A percentile compares a stretch with the other conserved stretches of the same genome.
These are phyloP conservation scores for Taeniopygia guttata DNA, from an alignment of 2,797 vertebrate genomes.

Conservation along the genomic window DNA sequence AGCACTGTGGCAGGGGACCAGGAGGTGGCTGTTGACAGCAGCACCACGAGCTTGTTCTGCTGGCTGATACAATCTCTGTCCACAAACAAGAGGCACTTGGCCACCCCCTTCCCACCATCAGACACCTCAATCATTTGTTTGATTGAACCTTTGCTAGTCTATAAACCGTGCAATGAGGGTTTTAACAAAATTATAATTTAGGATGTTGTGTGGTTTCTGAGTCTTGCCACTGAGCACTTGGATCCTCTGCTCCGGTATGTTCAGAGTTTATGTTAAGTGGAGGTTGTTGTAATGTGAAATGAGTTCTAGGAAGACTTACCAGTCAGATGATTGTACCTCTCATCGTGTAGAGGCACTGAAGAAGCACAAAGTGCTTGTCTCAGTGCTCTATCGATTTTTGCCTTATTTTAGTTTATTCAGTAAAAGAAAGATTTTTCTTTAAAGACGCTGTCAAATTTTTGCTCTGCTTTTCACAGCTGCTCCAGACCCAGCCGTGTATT, in stretches of 20 bases:
- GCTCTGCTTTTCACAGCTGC: neutral
- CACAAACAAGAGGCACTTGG: neutral
- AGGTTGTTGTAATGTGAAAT: neutral
- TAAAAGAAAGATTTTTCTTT: neutral
- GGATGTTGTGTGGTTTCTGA: neutral
- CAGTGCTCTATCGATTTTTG: neutral
- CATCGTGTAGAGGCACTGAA: neutral
- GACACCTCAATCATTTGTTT: fast-evolving
- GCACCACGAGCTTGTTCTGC: neutral
- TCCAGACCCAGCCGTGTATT: neutral
- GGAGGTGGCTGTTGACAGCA: neutral
- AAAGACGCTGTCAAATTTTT: neutral
- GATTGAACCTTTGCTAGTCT: neutral
- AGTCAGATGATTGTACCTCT: neutral
- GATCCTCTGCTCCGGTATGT: neutral
- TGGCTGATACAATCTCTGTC: neutral
- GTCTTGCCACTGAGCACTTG: neutral
- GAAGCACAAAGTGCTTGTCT: neutral
- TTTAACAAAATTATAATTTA: neutral
- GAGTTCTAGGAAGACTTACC: neutral
- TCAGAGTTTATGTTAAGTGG: neutral
- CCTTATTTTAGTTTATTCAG: neutral
- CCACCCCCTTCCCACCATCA: neutral
- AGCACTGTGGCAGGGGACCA: neutral
- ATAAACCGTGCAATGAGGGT: neutral